Evolutionary conservation across 2,797 vertebrate species (phyloP), one percentile per base, ranked within the genome.

Genomic region (Hoplostethus mediterraneus): DNA sequence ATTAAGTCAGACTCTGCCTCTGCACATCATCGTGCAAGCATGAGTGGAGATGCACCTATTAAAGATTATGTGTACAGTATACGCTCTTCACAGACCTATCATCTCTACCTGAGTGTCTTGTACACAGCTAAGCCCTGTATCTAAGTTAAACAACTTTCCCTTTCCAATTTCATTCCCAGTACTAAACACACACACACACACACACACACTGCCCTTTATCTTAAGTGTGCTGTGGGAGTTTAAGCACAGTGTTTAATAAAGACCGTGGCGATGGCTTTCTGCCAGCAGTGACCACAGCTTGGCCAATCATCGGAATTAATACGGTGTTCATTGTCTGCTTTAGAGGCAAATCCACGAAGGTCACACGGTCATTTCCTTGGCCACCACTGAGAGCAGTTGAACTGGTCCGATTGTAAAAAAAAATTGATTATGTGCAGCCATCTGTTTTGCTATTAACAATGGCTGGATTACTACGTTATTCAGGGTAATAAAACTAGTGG

Each of bases 361-460:
- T 94, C 93, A 91, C n/a, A 13, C 60, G 77, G 84, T 82, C 87
- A 80, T 84, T 91, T 86, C 77, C 81, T 83, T 54, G 75, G 85
- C 87, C 89, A 87, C 77, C 82, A 75, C 71, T 28, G 78, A 90
- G 81, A 45, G 75, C 78, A 67, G 77, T 77, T 75, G 73, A 92
- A 92, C 85, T 83, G 79, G 81, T 72, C 75, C 5, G 58, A 90
- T 90, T 90, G 89, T 92, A 21, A 21, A 21, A 21, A 21, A 21
- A 93, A 92, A 93, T 86, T 80, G 90, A 92, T 90, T 85, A 89
- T 89, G 89, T 92, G 89, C 91, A 90, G 92, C 92, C 90, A 92
- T 92, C 90, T 91, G 93, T 92, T 92, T 87, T 89, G 84, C 86
- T 85, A 93, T 94, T 94, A 93, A 92, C 89, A 90, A 89, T 83